These are phyloP conservation scores for Dryoscopus gambensis DNA, from an alignment of 2,113 vertebrate species.

Conservation along the genomic window DNA sequence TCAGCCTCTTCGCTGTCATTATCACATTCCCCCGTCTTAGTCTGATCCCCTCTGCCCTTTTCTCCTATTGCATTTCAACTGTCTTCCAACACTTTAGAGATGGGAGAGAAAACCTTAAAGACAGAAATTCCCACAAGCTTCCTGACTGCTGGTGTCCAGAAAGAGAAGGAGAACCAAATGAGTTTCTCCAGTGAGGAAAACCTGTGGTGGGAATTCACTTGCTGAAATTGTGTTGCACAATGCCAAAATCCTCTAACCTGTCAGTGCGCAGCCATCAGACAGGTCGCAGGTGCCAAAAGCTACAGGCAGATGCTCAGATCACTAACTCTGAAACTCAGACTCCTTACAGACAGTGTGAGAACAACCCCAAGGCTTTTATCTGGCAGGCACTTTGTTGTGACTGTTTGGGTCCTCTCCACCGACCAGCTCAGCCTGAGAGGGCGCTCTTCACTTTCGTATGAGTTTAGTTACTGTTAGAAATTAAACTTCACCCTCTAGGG, in stretches of 20 bases:
- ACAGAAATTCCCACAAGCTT: not conserved
- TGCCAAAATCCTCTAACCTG: not conserved
- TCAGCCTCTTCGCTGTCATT: not conserved
- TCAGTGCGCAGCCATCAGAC: no score
- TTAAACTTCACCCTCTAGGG: not conserved
- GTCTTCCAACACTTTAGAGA: not conserved
- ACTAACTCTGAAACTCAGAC: not conserved
- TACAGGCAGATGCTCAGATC: not conserved
- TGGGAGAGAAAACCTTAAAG: not conserved
- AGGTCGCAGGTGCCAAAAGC: not conserved
- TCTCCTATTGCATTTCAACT: not conserved
- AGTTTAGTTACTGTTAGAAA: not conserved
- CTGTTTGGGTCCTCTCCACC: not conserved
- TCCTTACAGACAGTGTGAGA: not conserved
- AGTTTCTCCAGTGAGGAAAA: not conserved
- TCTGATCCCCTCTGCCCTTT: not conserved
- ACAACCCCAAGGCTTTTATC: not conserved
- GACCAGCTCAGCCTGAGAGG: not conserved
- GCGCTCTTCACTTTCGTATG: not conserved
- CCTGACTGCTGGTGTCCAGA: not conserved
- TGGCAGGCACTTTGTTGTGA: not conserved
- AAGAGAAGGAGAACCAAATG: not conserved
- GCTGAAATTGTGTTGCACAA: fast-evolving
- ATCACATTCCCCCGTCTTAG: not conserved
- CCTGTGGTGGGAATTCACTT: not conserved